Evolutionary conservation across 2,113 vertebrate genomes (phyloP).

Genomic region (Origma solitaria): DNA sequence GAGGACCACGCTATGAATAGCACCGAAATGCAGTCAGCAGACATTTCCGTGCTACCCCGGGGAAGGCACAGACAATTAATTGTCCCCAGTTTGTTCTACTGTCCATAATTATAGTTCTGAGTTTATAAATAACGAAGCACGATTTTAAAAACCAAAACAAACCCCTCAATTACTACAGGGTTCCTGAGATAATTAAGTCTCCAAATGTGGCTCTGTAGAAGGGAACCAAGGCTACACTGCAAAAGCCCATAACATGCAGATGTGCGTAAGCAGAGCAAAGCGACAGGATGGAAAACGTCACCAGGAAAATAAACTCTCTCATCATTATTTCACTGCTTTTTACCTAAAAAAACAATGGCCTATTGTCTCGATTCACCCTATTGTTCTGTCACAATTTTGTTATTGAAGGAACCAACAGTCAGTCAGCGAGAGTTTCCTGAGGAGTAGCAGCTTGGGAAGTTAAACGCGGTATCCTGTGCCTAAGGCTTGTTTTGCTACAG

Average conservation of each 20-base stretch:
- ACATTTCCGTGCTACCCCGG: neutral
- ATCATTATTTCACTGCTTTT: constrained; percentile 37
- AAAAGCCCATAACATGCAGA: neutral
- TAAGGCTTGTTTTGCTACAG: constrained; percentile 35
- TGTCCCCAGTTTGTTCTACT: constrained; percentile 21
- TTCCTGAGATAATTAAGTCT: constrained; percentile 41
- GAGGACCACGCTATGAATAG: neutral
- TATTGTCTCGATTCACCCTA: constrained; percentile 44
- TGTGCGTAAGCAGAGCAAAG: constrained; percentile 12
- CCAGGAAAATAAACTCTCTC: constrained; percentile 42
- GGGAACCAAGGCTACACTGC: neutral
- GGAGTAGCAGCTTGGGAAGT: constrained; percentile 20
- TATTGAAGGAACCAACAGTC: constrained; percentile 10
- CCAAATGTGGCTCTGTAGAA: constrained; percentile 8
- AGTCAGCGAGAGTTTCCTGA: constrained; percentile 33
- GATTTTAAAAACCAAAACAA: constrained; percentile 32
- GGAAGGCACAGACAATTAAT: constrained; percentile 53
- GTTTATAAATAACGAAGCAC: constrained; percentile 40
- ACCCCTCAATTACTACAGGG: constrained; percentile 9
- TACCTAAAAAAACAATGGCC: constrained; percentile 44
- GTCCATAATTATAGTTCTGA: constrained; percentile 39
- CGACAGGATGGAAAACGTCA: constrained; percentile 52
- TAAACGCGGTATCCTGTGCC: neutral
- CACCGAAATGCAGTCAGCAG: constrained; percentile 32
- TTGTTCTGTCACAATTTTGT: constrained; percentile 26